phyloP scores from a whole-genome alignment of 2,113 vertebrate species.

The Lepisosteus oculatus region DNA sequence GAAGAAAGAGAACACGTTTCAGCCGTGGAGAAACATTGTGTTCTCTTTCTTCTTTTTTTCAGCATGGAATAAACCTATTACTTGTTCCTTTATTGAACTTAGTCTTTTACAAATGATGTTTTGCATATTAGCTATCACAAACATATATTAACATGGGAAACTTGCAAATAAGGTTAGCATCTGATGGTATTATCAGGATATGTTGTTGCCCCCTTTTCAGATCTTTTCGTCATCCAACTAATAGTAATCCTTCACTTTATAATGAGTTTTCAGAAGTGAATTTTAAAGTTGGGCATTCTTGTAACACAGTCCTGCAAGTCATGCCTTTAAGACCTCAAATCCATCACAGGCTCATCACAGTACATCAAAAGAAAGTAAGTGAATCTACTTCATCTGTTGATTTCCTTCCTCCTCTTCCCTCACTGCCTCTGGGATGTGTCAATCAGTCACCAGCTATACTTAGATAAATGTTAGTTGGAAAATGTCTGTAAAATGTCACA shows the following conservation, averaged over 20 bases:
- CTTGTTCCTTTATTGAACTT: no score
- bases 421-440: neutral
- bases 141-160: no score
- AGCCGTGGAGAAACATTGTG: no score
- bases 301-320: neutral
- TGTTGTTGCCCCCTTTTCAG: neutral
- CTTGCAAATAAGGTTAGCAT: no score
- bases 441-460: neutral
- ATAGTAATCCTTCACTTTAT: neutral
- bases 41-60: no score
- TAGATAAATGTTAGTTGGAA: constrained; percentile 12
- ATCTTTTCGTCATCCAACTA: neutral
- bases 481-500: constrained; percentile 11
- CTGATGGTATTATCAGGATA: no score
- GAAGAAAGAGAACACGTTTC: no score
- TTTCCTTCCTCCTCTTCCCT: neutral
- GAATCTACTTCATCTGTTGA: neutral
- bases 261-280: constrained; percentile 1
- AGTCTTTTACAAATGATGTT: no score
- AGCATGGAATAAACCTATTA: no score
- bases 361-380: neutral
- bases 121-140: no score
- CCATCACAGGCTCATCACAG: constrained; percentile 9
- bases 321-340: constrained; percentile 1
- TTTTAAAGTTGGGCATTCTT: neutral